Evolutionary conservation across 1,140 invertebrate species (phyloP), one percentile per base, ranked within the genome.

Genomic region (Contarinia nasturtii): DNA sequence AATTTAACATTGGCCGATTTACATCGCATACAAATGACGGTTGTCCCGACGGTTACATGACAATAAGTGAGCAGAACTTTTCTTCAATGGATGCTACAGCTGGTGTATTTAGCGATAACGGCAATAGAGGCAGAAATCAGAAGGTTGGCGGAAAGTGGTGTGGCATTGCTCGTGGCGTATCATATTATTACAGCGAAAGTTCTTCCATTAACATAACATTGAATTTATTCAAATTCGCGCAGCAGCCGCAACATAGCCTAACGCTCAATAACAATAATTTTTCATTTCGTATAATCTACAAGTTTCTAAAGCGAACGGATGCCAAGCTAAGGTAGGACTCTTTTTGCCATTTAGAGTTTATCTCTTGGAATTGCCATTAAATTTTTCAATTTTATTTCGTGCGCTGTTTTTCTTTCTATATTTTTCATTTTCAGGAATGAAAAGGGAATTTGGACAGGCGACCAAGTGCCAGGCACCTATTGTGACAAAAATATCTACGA

Each of bases 161-260:
- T 56, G 83, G 83, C 15, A 81, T 78, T 36, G 80, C 81, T 5
- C 84, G 81, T 80, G 81, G 82, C 20, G n/a, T 83, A 84, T 62
- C 84, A 81, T 1, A 81, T 85, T 87, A 86, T 66, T 87, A 85
- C 67, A 84, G 80, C 61, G 82, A 87, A 64, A 82, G 79, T 18
- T 66, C 74, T 48, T 82, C 78, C 48, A 75, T 87, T 50, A 84
- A 83, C 60, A 66, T 86, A 55, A 80, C 81, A 17, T 65, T 85
- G 37, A 68, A 73, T 55, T 63, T 86, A 20, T 74, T 76, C 50
- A 73, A 74, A 53, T 63, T 83, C 37, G 78, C 76, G 48, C 80
- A 80, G 65, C 77, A 82, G 77, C 79, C 27, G 81, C 63, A 56
- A 44, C 63, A 81, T 76, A 77, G 76, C 56, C 78, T 79, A 50